Evolutionary conservation across 2,888 invertebrate genomes (phyloP), one percentile per base, ranked within the genome.

Genomic region (Acanthosepion pharaonis): DNA sequence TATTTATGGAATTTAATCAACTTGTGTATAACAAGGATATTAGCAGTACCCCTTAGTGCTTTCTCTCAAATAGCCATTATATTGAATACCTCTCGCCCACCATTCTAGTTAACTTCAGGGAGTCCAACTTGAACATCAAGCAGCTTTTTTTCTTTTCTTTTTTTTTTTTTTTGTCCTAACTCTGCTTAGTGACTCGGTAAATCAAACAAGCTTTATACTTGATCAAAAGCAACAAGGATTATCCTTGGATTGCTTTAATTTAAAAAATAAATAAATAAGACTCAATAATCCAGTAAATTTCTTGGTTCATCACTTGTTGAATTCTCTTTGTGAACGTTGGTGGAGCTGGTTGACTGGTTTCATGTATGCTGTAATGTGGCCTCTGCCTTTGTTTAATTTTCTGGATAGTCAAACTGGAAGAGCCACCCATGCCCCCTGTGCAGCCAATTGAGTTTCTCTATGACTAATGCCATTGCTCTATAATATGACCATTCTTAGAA

Each of bases 1-100:
- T n/a, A 78, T 78, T n/a, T 78, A 15, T n/a, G n/a, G 78, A 78
- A 78, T 78, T n/a, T 78, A 78, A 78, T 78, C 78, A n/a, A 78
- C 78, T n/a, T 78, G 11, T n/a, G 15, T 15, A 5, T n/a, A n/a
- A 15, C n/a, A n/a, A 15, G n/a, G n/a, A n/a, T 78, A 33, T 78
- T 78, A 15, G n/a, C 78, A 11, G 78, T n/a, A n/a, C 11, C 18
- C 78, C n/a, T 33, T 33, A 78, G 33, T n/a, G 33, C 78, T 78
- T 78, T n/a, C 78, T 78, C 59, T 23, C 59, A 59, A 59, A 59
- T 59, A n/a, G 11, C n/a, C n/a, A n/a, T 78, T 78, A n/a, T 78
- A 78, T 78, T 15, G 78, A n/a, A 9, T n/a, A n/a, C 78, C n/a
- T 11, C 20, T 11, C n/a, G 11, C 78, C 78, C 78, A 9, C 28